phyloP scores from a whole-genome alignment of 2,797 vertebrate genomes.

The Neostethus bicornis region DNA sequence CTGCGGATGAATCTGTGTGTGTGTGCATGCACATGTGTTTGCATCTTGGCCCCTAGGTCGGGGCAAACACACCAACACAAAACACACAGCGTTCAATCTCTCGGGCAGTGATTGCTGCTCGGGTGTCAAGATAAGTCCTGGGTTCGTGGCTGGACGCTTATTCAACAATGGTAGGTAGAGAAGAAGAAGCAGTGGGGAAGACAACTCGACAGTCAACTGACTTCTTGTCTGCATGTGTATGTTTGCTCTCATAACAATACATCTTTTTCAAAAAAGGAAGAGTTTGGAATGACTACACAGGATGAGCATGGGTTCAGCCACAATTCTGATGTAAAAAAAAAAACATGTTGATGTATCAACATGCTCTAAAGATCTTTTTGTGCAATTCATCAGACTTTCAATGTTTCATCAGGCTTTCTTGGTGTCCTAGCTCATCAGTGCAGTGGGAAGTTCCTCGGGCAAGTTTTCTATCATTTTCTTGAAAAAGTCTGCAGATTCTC shows the following conservation, averaged over 20 bases:
- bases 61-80: conserved; percentile 74
- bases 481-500: no score
- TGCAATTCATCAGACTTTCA: no score
- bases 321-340: background rate
- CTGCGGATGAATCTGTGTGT: conserved; percentile 49
- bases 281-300: background rate
- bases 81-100: conserved; percentile 81
- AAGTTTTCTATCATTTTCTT: no score
- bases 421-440: no score
- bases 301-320: background rate
- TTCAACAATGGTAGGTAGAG: conserved; percentile 54
- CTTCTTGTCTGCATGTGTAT: conserved; percentile 6
- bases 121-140: conserved; percentile 80
- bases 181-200: conserved; percentile 13
- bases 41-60: conserved; percentile 67
- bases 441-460: no score
- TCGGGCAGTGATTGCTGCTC: conserved; percentile 74
- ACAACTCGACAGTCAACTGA: conserved; percentile 2
- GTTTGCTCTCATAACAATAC: background rate
- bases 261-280: background rate
- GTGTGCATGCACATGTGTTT: conserved; percentile 34
- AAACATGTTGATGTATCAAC: background rate
- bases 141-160: conserved; percentile 53
- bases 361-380: background rate
- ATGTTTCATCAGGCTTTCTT: no score